phyloP scores from a whole-genome alignment of 2,888 invertebrate genomes.

The Mythimna vitellina region DNA sequence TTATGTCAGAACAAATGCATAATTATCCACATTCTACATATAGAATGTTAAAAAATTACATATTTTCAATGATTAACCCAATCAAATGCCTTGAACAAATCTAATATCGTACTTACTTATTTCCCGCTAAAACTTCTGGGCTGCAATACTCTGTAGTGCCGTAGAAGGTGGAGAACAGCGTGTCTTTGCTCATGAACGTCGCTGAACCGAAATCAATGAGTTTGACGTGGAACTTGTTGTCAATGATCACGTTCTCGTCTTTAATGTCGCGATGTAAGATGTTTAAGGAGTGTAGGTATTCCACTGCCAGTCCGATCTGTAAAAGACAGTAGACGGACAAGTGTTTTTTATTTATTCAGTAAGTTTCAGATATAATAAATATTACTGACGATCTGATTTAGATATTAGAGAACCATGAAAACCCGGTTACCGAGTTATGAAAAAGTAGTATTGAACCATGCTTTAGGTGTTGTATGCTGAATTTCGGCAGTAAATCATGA shows the following conservation, averaged over 20 bases:
- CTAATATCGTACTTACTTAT: constrained; percentile 86
- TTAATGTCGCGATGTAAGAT: constrained; percentile 94
- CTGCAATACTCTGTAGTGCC: constrained; percentile 95
- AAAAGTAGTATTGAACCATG: not conserved
- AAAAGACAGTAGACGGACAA: not conserved
- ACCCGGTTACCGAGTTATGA: not conserved
- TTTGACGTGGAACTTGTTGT: constrained; percentile 93
- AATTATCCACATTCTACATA: not conserved
- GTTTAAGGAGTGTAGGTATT: constrained; percentile 92
- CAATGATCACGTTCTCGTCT: constrained; percentile 94
- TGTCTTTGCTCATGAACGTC: constrained; percentile 91
- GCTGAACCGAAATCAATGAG: constrained; percentile 95
- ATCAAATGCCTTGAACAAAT: constrained; percentile 16
- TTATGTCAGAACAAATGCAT: not conserved
- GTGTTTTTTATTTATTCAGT: not conserved
- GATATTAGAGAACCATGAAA: too few relatives aligned
- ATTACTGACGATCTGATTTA: too few relatives aligned
- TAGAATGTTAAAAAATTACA: too few relatives aligned
- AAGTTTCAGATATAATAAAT: not conserved
- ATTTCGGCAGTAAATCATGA: not conserved
- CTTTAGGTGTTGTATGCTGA: not conserved
- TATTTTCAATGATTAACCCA: not conserved
- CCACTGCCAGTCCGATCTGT: constrained; percentile 93
- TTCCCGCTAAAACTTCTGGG: constrained; percentile 93
- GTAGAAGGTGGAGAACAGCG: constrained; percentile 93